Evolutionary conservation across 2,113 vertebrate genomes (phyloP), one percentile per base, ranked within the genome.

Genomic region (Planiliza haematocheilus): DNA sequence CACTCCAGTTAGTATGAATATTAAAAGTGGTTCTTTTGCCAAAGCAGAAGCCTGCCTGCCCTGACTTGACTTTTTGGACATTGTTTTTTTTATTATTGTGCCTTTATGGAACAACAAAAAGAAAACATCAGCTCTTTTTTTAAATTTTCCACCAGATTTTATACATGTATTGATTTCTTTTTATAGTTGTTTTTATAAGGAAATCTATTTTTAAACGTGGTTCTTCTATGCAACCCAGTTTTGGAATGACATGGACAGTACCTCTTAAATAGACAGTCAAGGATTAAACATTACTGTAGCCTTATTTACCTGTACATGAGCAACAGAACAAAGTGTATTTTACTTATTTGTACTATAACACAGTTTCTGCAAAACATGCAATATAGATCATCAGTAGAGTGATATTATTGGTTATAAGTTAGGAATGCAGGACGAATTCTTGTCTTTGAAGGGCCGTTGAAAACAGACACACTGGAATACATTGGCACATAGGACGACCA

Each of bases 201-300:
- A 89, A 87, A 74, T 85, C 78, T 89, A 90, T 87, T 90, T 89
- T 88, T 80, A 67, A 91, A 83, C 1, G 0, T 43, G 69, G 86
- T 88, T 90, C 77, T 58, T 88, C 88, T 91, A 92, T 92, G 91
- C 91, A 92, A 90, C 78, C 67, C 81, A 76, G 45, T 70, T 81
- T 39, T 85, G 74, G 55, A 42, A 46, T 59, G 36, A 77, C 56
- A 51, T 64, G 51, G 59, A 69, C 72, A 66, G 76, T 80, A 85
- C 82, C 82, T 88, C 77, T 46, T 24, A 14, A n/a, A 20, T 34
- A 10, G 51, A 63, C 68, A 55, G 73, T 80, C 70, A 63, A 75
- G 79, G 72, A 83, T 67, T 73, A 64, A 79, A 78, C 77, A 57
- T 82, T 78, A 71, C 71, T 85, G 85, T 69, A 74, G 82, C 79